Percentiles rank a stretch among this genome's conserved stretches.
Conservation (phyloP, 2,888 invertebrate genomes). For the Orthosia cruda region DNA sequence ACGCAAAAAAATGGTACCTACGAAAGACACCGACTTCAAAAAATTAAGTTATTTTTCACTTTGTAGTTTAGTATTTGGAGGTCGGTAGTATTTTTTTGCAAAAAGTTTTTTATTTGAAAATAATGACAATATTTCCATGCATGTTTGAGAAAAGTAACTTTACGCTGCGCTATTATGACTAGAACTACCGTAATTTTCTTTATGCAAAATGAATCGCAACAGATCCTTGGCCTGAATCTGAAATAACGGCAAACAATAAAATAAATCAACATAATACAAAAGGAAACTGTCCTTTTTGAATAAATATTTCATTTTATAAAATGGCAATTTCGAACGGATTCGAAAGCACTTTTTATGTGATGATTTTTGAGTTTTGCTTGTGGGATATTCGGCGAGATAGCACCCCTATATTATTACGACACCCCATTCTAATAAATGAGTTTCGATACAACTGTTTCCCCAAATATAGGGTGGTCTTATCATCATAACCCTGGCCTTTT, state of each 20-base stretch:
- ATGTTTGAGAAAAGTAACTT: too few species aligned
- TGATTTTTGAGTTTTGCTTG: conserved; percentile 41
- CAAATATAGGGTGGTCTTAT: conserved; percentile 33
- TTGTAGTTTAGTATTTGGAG: too few species aligned
- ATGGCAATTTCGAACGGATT: conserved; percentile 41
- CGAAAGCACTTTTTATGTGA: conserved; percentile 19
- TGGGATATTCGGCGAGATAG: conserved; percentile 27
- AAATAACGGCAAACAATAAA: conserved; percentile 35
- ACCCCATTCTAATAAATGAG: conserved; percentile 51
- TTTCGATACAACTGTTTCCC: conserved; percentile 46
- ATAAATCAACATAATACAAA: conserved; percentile 52
- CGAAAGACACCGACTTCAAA: too few species aligned
- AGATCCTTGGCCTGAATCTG: conserved; percentile 6
- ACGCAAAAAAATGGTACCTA: too few species aligned
- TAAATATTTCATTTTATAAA: conserved; percentile 40
- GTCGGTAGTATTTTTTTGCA: too few species aligned
- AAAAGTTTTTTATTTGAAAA: too few species aligned
- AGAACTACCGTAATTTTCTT: conserved; percentile 10
- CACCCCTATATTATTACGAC: conserved; percentile 25
- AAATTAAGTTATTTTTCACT: too few species aligned
- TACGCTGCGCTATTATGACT: neutral
- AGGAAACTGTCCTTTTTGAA: conserved; percentile 30
- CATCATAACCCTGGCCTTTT: conserved; percentile 13
- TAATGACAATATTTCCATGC: too few species aligned
- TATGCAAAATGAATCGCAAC: conserved; percentile 25